These are phyloP conservation scores for Phenganax marumi DNA, from an alignment of 92 coral and sea anemone species.

Conservation along the genomic window DNA sequence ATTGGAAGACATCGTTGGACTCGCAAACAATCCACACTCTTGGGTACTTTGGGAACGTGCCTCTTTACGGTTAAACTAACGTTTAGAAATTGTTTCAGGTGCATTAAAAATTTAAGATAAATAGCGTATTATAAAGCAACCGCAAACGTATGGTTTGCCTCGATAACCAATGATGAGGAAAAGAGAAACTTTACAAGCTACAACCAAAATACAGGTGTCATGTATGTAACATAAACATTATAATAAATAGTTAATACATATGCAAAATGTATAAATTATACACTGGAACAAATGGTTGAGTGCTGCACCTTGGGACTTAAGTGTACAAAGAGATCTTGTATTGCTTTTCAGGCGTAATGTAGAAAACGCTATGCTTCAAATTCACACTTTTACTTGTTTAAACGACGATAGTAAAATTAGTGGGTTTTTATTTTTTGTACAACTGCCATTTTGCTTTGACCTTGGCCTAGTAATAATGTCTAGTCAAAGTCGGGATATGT, in stretches of 20 bases:
- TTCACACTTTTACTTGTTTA: background rate
- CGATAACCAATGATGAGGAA: background rate
- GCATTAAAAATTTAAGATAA: slow-evolving; percentile 33
- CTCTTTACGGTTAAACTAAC: slow-evolving; percentile 7
- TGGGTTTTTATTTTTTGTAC: no score
- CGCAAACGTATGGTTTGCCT: slow-evolving; percentile 17
- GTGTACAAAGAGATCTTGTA: background rate
- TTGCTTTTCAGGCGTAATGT: background rate
- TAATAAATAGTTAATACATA: background rate
- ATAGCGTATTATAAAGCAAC: slow-evolving; percentile 2
- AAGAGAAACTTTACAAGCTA: background rate
- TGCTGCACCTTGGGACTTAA: background rate
- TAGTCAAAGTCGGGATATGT: no score
- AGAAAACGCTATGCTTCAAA: background rate
- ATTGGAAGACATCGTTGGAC: background rate
- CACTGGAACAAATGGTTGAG: background rate
- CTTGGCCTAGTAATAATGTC: no score
- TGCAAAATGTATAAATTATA: slow-evolving; percentile 25
- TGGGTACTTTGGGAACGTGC: background rate
- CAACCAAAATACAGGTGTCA: slow-evolving; percentile 29
- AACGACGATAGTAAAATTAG: no score
- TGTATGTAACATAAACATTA: slow-evolving; percentile 17
- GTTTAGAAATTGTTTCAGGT: slow-evolving; percentile 16
- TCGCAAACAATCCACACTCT: background rate
- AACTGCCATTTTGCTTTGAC: no score